Conservation (phyloP, 2,888 invertebrate species). For the Hypomecis punctinalis region DNA sequence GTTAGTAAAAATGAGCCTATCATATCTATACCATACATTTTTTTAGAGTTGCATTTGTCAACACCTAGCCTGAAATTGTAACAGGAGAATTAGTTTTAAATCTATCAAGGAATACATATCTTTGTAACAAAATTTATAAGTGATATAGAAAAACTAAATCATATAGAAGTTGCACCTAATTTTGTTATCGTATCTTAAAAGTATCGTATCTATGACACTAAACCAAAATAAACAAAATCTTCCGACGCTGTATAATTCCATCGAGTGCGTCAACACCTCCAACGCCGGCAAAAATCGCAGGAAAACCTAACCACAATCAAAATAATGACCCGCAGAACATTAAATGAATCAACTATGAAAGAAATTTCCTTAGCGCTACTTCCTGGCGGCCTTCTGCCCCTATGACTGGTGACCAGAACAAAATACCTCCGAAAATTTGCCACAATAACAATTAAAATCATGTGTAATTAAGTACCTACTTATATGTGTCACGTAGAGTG, state of each 20-base stretch:
- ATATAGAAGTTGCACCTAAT: no score
- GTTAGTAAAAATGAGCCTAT: no score
- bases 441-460: constrained; percentile 26
- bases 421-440: constrained; percentile 40
- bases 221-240: constrained; percentile 8
- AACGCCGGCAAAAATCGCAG: constrained; percentile 29
- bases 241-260: constrained; percentile 18
- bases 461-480: no score
- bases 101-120: no score
- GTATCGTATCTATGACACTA: background rate
- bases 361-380: constrained; percentile 51
- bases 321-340: constrained; percentile 43
- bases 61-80: no score
- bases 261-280: constrained; percentile 31
- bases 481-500: no score
- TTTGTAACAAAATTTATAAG: no score
- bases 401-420: constrained; percentile 46
- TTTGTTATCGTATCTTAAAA: no score
- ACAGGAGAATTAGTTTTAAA: no score
- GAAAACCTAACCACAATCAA: constrained; percentile 43
- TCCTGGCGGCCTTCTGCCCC: constrained; percentile 54
- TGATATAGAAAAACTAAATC: no score
- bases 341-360: constrained; percentile 48
- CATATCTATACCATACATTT: no score
- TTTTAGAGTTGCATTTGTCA: no score